A percentile compares a stretch with the other conserved stretches of the same genome.
These are phyloP conservation scores for Deilephila porcellus DNA, from an alignment of 2,888 invertebrate species.

Conservation along the genomic window DNA sequence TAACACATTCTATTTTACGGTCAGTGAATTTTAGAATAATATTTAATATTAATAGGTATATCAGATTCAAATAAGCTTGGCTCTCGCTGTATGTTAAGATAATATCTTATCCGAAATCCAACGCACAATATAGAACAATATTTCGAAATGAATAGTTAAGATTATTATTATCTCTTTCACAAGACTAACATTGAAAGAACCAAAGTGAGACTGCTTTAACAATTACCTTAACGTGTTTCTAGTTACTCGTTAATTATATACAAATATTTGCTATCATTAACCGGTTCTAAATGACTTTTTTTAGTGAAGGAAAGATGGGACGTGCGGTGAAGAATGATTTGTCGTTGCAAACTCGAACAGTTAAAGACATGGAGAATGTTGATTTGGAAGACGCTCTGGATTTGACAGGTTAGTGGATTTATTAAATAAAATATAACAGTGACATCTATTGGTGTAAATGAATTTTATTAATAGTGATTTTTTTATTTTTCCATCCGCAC, in stretches of 20 bases:
- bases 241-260: slow-evolving; percentile 7
- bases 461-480: neutral
- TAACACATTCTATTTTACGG: too few species aligned
- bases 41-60: neutral
- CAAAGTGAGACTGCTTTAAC: neutral
- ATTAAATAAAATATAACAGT: neutral
- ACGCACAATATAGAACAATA: neutral
- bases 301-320: slow-evolving; percentile 14
- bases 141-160: neutral
- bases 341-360: slow-evolving; percentile 31
- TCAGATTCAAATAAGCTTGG: neutral
- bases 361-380: slow-evolving; percentile 44
- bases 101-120: slow-evolving; percentile 4
- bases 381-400: slow-evolving; percentile 70
- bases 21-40: neutral
- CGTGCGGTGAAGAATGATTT: slow-evolving; percentile 33
- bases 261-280: neutral
- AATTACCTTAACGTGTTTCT: neutral
- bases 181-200: neutral
- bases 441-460: neutral
- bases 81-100: neutral
- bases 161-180: slow-evolving; percentile 4
- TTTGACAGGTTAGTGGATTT: slow-evolving; percentile 56
- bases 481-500: too few species aligned
- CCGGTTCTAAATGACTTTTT: slow-evolving; percentile 19